A percentile compares a stretch with the other conserved stretches of the same genome.
These are phyloP conservation scores for Drosophila sturtevanti DNA, from an alignment of 1,140 invertebrate species.

Conservation along the genomic window DNA sequence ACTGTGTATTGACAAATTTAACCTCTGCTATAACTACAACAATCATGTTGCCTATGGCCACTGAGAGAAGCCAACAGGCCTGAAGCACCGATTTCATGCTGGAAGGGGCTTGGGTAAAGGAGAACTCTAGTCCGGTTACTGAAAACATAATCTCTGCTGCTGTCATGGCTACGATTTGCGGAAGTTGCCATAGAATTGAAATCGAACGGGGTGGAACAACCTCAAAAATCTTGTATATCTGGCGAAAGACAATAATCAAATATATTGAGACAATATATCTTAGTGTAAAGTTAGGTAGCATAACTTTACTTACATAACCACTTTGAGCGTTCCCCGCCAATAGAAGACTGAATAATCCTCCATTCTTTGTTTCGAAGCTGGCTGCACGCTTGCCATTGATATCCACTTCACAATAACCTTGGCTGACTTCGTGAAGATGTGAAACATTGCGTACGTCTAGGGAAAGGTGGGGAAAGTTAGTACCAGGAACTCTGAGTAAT, in stretches of 20 bases:
- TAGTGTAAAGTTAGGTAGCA: too few relatives aligned
- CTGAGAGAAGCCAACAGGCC: constrained; percentile 94
- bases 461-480: background rate
- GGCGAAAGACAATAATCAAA: background rate
- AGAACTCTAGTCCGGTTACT: constrained; percentile 95
- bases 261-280: too few relatives aligned
- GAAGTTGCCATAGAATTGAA: constrained; percentile 92
- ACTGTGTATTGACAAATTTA: constrained; percentile 76
- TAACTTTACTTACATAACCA: constrained; percentile 42
- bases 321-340: constrained; percentile 85
- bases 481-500: constrained; percentile 10
- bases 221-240: constrained; percentile 39
- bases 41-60: constrained; percentile 95
- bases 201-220: constrained; percentile 88
- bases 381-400: constrained; percentile 68
- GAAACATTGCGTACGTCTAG: constrained; percentile 64
- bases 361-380: constrained; percentile 82
- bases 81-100: constrained; percentile 96
- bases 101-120: constrained; percentile 93
- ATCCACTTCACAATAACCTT: constrained; percentile 80
- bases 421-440: constrained; percentile 78
- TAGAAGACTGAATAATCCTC: constrained; percentile 85
- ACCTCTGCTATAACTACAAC: constrained; percentile 90
- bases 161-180: constrained; percentile 94
- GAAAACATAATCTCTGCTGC: constrained; percentile 93